These are phyloP conservation scores for Spondyliosoma cantharus DNA, from an alignment of 2,797 vertebrate species.

Conservation along the genomic window DNA sequence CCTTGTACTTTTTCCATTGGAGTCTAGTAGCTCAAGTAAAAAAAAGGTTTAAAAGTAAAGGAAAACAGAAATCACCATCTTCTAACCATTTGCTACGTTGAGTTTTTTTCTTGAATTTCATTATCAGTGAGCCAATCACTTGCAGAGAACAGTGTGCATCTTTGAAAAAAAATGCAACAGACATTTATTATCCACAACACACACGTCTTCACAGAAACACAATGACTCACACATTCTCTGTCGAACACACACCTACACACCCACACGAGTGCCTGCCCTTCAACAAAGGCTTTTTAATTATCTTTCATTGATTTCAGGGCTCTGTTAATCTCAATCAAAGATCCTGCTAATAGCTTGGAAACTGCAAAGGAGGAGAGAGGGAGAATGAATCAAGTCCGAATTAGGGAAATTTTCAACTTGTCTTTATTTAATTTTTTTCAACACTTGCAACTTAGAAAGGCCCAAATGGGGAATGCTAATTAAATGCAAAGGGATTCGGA, in stretches of 20 bases:
- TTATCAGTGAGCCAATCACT: slow-evolving; percentile 30
- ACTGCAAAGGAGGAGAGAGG: slow-evolving; percentile 55
- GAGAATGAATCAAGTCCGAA: slow-evolving; percentile 63
- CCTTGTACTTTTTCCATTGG: neutral
- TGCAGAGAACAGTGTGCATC: slow-evolving; percentile 18
- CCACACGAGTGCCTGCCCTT: slow-evolving; percentile 71
- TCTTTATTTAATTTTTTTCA: slow-evolving; percentile 50
- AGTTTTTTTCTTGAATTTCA: slow-evolving; percentile 33
- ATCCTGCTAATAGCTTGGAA: slow-evolving; percentile 77
- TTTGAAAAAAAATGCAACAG: slow-evolving; percentile 42
- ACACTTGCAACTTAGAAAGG: slow-evolving; percentile 40
- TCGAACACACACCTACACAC: slow-evolving; percentile 62
- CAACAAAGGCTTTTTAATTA: slow-evolving; percentile 81
- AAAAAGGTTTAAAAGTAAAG: slow-evolving; percentile 10
- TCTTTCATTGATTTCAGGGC: slow-evolving; percentile 79
- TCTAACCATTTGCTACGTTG: neutral
- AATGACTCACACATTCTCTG: slow-evolving; percentile 42
- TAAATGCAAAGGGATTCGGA: slow-evolving; percentile 50
- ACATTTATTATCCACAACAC: slow-evolving; percentile 41
- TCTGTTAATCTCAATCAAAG: slow-evolving; percentile 80
- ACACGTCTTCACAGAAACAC: slow-evolving; percentile 29
- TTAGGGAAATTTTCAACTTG: slow-evolving; percentile 57
- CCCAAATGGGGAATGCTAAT: slow-evolving; percentile 51
- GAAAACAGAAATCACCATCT: neutral
- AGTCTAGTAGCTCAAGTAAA: neutral